These are phyloP conservation scores for Limnephilus auricula DNA, from an alignment of 2,888 invertebrate genomes.

Conservation along the genomic window DNA sequence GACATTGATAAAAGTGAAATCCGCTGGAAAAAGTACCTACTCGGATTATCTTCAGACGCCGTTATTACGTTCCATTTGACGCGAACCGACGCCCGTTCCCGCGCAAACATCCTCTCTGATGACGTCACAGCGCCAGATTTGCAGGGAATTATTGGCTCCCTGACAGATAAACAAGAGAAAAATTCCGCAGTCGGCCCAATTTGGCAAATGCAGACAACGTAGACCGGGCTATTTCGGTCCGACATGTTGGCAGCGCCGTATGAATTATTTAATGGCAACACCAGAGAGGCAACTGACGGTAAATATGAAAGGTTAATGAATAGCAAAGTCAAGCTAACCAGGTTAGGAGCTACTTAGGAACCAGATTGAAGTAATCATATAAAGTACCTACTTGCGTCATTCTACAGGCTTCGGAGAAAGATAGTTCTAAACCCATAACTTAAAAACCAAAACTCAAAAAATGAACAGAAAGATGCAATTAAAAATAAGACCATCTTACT, in stretches of 20 bases:
- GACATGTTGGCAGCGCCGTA: constrained; percentile 14
- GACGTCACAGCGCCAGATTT: constrained; percentile 42
- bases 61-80: constrained; percentile 12
- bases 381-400: neutral
- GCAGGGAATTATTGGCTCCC: constrained; percentile 32
- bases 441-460: neutral
- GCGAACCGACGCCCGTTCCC: constrained; percentile 8
- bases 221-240: constrained; percentile 20
- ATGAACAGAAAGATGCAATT: no score
- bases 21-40: neutral
- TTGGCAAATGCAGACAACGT: constrained; percentile 32
- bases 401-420: neutral
- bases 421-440: neutral
- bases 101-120: constrained; percentile 34
- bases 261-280: constrained; percentile 26
- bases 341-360: neutral
- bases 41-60: neutral
- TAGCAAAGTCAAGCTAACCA: neutral
- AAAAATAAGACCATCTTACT: no score
- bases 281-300: neutral
- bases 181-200: constrained; percentile 43
- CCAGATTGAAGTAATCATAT: neutral
- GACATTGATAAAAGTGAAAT: neutral
- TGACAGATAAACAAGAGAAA: constrained; percentile 47
- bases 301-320: constrained; percentile 4